Evolutionary conservation across 2,113 vertebrate species (phyloP).

Genomic region (Dermatemys mawii): DNA sequence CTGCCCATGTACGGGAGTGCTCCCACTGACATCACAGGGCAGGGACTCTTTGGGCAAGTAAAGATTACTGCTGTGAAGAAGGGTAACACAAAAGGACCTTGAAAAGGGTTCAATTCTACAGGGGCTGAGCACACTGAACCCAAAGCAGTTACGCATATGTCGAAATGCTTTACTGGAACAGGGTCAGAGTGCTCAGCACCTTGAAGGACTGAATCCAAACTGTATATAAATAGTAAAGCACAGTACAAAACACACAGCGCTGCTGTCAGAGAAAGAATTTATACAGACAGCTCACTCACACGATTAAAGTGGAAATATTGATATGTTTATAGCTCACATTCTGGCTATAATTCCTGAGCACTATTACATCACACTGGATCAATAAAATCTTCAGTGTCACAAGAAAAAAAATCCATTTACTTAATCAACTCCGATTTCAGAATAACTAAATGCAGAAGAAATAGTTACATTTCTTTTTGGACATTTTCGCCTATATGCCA

Average conservation of each 20-base stretch:
- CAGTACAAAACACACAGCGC: neutral
- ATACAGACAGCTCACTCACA: neutral
- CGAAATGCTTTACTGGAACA: too few species aligned
- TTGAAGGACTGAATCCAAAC: neutral
- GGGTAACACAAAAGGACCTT: neutral
- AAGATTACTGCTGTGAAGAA: neutral
- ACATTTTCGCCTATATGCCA: neutral
- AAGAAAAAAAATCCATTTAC: neutral
- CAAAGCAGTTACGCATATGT: too few species aligned
- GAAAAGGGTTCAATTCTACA: neutral
- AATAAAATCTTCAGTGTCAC: neutral
- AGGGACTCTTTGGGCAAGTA: neutral
- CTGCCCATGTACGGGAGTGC: too few species aligned
- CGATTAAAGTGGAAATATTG: neutral
- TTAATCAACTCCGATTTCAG: neutral
- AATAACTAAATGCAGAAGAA: neutral
- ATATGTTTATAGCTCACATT: neutral
- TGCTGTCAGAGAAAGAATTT: neutral
- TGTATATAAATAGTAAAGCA: neutral
- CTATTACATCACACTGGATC: neutral
- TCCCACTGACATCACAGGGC: too few species aligned
- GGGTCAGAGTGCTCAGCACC: neutral
- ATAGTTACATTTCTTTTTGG: neutral
- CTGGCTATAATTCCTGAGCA: neutral
- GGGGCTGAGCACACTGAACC: neutral